A percentile compares a stretch with the other conserved stretches of the same genome.
These are phyloP conservation scores for Meteorus cinctellus DNA, from an alignment of 2,888 invertebrate genomes.

Conservation along the genomic window DNA sequence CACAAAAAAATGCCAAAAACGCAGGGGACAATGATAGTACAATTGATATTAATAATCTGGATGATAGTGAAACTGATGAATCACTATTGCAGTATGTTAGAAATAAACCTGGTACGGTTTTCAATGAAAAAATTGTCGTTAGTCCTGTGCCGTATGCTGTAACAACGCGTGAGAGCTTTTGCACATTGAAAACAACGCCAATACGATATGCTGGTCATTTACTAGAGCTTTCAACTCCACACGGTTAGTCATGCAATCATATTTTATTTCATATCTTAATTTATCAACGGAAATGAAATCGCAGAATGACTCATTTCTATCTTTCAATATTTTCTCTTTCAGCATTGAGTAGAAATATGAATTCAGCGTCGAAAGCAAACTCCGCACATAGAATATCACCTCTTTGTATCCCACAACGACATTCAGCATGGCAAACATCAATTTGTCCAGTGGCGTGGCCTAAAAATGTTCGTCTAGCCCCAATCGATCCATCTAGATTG, in stretches of 20 bases:
- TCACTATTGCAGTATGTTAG: slow-evolving; percentile 56
- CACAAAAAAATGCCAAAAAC: slow-evolving; percentile 37
- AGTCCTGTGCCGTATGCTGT: slow-evolving; percentile 68
- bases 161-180: slow-evolving; percentile 68
- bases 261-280: background rate
- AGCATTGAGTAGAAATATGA: slow-evolving; percentile 54
- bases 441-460: slow-evolving; percentile 65
- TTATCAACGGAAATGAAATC: background rate
- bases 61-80: slow-evolving; percentile 43
- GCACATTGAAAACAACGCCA: slow-evolving; percentile 68
- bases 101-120: slow-evolving; percentile 68
- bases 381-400: slow-evolving; percentile 57
- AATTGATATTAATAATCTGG: slow-evolving; percentile 35
- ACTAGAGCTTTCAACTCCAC: slow-evolving; percentile 57
- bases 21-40: slow-evolving; percentile 25
- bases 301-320: too few relatives aligned
- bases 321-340: background rate
- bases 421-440: slow-evolving; percentile 67
- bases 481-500: slow-evolving; percentile 66
- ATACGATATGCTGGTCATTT: slow-evolving; percentile 63
- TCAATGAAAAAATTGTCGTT: slow-evolving; percentile 69
- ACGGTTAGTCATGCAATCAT: slow-evolving; percentile 54
- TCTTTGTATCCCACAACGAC: slow-evolving; percentile 58
- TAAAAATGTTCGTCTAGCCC: slow-evolving; percentile 68
- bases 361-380: slow-evolving; percentile 52